Evolutionary conservation across 2,888 invertebrate genomes (phyloP).

Genomic region (Alloplasta piceator): DNA sequence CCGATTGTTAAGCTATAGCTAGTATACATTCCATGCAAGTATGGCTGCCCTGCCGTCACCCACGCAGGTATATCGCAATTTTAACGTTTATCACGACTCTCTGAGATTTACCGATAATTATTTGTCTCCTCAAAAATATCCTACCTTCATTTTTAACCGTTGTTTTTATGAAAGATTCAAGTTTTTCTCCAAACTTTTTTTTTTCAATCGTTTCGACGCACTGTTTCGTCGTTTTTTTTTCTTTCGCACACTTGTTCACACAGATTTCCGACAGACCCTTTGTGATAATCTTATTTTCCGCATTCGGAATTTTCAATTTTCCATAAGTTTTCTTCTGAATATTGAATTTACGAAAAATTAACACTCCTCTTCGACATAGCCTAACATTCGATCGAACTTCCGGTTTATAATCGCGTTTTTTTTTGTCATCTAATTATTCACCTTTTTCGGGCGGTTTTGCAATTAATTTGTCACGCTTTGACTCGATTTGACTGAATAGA

Average conservation of each 20-base stretch:
- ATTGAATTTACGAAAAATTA: not conserved
- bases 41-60: slow-evolving; percentile 94
- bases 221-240: slow-evolving; percentile 6
- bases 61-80: slow-evolving; percentile 88
- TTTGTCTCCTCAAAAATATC: not conserved
- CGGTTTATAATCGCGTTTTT: not conserved
- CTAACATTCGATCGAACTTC: not conserved
- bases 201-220: not conserved
- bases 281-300: not conserved
- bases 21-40: slow-evolving; percentile 84
- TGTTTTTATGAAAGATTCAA: not conserved
- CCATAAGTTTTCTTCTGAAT: not conserved
- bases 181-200: not conserved
- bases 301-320: not conserved
- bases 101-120: slow-evolving; percentile 16
- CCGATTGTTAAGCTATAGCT: slow-evolving; percentile 80
- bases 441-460: not conserved
- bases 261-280: slow-evolving; percentile 26
- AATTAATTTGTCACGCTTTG: not conserved
- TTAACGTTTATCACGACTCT: slow-evolving; percentile 70
- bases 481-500: not conserved
- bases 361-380: slow-evolving; percentile 3
- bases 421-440: not conserved
- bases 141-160: not conserved
- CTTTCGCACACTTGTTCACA: slow-evolving; percentile 45